Evolutionary conservation across 2,888 invertebrate species (phyloP).

Genomic region (Ischnus inquisitorius): DNA sequence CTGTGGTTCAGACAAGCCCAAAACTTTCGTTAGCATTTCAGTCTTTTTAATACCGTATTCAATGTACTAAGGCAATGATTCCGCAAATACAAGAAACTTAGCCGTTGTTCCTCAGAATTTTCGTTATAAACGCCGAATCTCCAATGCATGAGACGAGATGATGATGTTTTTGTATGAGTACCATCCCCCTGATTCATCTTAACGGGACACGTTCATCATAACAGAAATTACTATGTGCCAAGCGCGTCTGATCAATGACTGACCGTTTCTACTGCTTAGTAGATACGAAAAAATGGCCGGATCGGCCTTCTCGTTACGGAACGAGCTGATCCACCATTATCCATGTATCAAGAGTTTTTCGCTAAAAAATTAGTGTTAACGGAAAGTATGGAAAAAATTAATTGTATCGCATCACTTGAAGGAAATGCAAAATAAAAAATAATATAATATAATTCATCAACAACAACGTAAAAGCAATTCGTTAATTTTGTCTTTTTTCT

Average conservation of each 20-base stretch:
- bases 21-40: neutral
- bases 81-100: neutral
- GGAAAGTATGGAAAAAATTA: no score
- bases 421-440: no score
- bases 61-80: neutral
- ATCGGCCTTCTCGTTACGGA: neutral
- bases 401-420: no score
- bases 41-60: neutral
- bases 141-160: no score
- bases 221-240: neutral
- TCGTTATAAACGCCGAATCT: neutral
- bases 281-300: neutral
- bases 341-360: no score
- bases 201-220: neutral
- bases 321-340: neutral
- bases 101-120: neutral
- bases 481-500: no score
- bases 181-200: neutral
- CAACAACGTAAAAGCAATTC: no score
- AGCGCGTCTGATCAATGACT: constrained; percentile 5
- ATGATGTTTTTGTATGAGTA: neutral
- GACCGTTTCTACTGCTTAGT: constrained; percentile 9
- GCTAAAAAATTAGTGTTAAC: no score
- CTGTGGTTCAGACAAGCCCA: neutral
- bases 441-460: no score